These are phyloP conservation scores for Promerops cafer DNA, from an alignment of 2,113 vertebrate genomes.

Conservation along the genomic window DNA sequence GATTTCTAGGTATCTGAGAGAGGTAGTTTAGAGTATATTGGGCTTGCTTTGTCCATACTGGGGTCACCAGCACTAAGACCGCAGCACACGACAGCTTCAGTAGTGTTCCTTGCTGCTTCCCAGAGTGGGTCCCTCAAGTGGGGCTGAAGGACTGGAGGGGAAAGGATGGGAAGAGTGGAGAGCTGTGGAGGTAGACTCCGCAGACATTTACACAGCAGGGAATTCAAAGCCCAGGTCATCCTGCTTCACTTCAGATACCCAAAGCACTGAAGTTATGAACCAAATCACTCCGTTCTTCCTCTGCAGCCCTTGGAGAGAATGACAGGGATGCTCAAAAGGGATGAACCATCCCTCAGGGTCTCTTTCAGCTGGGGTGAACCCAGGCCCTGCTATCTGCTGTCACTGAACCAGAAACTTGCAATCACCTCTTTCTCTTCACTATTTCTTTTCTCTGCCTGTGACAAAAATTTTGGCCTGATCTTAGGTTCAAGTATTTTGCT, in stretches of 20 bases:
- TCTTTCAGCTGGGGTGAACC: background rate
- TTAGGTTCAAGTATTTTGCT: constrained; percentile 34
- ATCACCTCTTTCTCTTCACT: background rate
- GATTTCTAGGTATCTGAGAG: background rate
- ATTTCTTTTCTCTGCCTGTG: background rate
- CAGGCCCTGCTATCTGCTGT: background rate
- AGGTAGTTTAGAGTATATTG: background rate
- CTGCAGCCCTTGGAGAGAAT: background rate
- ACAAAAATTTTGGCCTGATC: constrained; percentile 10
- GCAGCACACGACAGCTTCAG: background rate
- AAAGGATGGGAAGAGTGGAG: background rate
- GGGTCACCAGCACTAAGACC: background rate
- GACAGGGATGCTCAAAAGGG: background rate
- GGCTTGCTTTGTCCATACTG: background rate
- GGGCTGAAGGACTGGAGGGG: background rate
- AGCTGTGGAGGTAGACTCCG: background rate
- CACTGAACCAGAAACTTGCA: background rate
- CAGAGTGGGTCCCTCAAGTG: background rate
- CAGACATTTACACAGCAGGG: background rate
- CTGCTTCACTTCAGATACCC: background rate
- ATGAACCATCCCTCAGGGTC: background rate
- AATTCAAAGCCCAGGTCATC: background rate
- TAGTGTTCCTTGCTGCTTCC: background rate
- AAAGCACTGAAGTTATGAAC: background rate
- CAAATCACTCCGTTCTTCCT: background rate